Evolutionary conservation across 2,113 vertebrate genomes (phyloP).

Genomic region (Cricetomys ansorgei): DNA sequence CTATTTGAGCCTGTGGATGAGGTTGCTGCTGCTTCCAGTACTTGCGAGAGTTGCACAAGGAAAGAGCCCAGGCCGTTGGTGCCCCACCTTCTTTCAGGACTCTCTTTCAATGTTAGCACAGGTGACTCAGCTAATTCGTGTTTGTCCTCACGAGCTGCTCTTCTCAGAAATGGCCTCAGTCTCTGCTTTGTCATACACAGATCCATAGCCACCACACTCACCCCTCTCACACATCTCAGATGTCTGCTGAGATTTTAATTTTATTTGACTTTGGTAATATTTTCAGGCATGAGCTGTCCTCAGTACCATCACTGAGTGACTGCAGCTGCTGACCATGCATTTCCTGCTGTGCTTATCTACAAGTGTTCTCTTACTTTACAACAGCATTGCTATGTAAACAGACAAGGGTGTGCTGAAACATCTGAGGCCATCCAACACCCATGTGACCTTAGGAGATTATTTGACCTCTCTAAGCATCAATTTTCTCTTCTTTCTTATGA

Average conservation of each 20-base stretch:
- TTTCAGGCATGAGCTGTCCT: background rate
- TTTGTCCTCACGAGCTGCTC: background rate
- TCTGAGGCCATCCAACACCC: background rate
- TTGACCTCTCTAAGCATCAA: background rate
- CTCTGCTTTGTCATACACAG: background rate
- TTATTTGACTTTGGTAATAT: background rate
- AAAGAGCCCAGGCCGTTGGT: background rate
- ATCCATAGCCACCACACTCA: background rate
- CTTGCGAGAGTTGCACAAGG: background rate
- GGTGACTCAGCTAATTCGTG: background rate
- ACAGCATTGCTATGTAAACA: background rate
- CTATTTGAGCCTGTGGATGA: background rate
- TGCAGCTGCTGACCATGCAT: background rate
- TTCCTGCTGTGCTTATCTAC: background rate
- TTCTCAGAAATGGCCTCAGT: background rate
- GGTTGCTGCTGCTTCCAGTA: background rate
- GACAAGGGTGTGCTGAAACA: background rate
- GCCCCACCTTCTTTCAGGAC: background rate
- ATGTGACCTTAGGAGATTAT: background rate
- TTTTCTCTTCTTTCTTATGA: conserved; percentile 1
- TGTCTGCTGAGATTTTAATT: background rate
- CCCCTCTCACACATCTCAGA: background rate
- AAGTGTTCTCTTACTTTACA: background rate
- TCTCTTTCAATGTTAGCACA: background rate
- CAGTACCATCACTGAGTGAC: background rate